Evolutionary conservation across 2,797 vertebrate genomes (phyloP).

Genomic region (Gobio occitaniae): DNA sequence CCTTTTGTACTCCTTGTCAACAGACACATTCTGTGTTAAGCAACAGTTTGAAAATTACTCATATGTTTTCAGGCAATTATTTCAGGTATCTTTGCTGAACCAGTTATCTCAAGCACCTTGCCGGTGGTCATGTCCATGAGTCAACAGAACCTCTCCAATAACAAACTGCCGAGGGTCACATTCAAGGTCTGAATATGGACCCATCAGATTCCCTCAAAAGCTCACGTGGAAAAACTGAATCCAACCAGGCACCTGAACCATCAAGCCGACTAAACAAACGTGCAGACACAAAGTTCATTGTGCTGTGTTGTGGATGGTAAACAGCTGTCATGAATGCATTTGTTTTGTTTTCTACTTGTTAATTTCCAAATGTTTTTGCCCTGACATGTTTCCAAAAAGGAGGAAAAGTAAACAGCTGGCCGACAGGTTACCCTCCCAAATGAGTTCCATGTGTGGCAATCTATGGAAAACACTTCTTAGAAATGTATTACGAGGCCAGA

Average conservation of each 20-base stretch:
- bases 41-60: constrained; percentile 13
- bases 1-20: constrained; percentile 25
- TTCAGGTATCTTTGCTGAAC: constrained; percentile 11
- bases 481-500: neutral
- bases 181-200: neutral
- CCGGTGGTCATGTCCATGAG: neutral
- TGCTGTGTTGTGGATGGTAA: constrained; percentile 25
- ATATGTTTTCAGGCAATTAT: constrained; percentile 19
- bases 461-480: constrained; percentile 51
- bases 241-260: neutral
- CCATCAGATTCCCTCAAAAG: neutral
- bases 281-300: constrained; percentile 7
- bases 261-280: constrained; percentile 32
- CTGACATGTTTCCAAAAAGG: constrained; percentile 64
- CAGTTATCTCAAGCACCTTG: constrained; percentile 10
- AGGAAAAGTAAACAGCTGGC: constrained; percentile 66
- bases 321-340: constrained; percentile 28
- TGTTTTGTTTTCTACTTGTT: constrained; percentile 63
- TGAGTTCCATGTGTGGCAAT: constrained; percentile 67
- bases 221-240: neutral
- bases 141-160: neutral
- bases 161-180: neutral
- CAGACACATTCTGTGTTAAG: neutral
- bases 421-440: constrained; percentile 65
- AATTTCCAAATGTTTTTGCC: constrained; percentile 65